Percentiles rank a stretch among this genome's conserved stretches.
Conservation (phyloP, 2,888 invertebrate species). For the Sphaeridia pumilis region DNA sequence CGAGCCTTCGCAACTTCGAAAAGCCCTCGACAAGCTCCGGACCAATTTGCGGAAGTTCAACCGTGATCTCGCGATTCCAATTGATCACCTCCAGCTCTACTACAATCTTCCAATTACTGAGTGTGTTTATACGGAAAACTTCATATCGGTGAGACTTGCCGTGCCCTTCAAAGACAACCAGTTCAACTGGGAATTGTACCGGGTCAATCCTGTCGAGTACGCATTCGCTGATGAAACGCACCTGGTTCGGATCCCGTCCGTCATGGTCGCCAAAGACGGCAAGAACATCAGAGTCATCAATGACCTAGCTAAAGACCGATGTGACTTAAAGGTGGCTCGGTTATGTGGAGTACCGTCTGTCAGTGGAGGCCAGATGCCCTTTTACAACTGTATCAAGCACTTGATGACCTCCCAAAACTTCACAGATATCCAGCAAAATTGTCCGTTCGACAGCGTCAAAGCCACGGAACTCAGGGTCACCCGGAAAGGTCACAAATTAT, state of each 20-base stretch:
- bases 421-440: not conserved
- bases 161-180: not conserved
- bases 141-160: not conserved
- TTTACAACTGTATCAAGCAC: not conserved
- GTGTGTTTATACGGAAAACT: not conserved
- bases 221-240: not conserved
- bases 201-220: not conserved
- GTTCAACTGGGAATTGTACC: not conserved
- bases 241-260: not conserved
- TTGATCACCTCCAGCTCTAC: not conserved
- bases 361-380: not conserved
- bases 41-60: not conserved
- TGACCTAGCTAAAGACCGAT: not conserved
- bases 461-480: not conserved
- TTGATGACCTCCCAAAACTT: not conserved
- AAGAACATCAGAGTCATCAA: not conserved
- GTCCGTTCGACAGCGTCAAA: not conserved
- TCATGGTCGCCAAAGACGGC: not conserved
- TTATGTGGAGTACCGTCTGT: not conserved
- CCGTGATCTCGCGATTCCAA: not conserved
- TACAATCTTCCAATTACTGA: not conserved
- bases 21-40: too few relatives aligned
- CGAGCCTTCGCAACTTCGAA: too few relatives aligned
- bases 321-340: not conserved
- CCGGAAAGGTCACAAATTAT: not conserved